A percentile compares a stretch with the other conserved stretches of the same genome.
phyloP scores from a whole-genome alignment of 2,888 invertebrate genomes.

The Poecilobothrus nobilitatus region DNA sequence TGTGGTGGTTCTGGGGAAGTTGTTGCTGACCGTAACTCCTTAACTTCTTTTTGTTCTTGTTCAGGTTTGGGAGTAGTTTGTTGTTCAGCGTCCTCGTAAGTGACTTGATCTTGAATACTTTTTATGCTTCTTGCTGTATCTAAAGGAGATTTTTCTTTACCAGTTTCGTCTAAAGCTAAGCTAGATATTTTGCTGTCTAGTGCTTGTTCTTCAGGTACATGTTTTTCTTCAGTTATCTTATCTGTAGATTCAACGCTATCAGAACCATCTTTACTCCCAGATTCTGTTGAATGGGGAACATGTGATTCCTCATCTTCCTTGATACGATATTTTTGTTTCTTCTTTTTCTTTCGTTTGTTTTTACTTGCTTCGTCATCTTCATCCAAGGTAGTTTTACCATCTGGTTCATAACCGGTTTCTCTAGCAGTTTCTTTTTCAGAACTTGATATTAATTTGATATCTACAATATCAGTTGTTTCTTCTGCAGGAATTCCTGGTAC shows the following conservation, averaged over 20 bases:
- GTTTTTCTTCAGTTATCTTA: constrained; percentile 33
- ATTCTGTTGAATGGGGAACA: constrained; percentile 43
- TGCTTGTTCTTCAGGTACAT: constrained; percentile 33
- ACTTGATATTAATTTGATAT: background rate
- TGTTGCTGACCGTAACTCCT: constrained; percentile 46
- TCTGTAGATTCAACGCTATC: constrained; percentile 31
- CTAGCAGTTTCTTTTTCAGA: constrained; percentile 42
- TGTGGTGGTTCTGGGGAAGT: constrained; percentile 40
- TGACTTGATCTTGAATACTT: constrained; percentile 41
- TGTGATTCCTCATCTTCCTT: constrained; percentile 47
- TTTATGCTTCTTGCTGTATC: constrained; percentile 48
- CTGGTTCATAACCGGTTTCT: constrained; percentile 66
- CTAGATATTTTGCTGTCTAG: constrained; percentile 43
- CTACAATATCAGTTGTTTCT: background rate
- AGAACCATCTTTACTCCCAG: constrained; percentile 40
- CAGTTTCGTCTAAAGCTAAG: constrained; percentile 54
- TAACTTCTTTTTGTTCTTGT: constrained; percentile 36
- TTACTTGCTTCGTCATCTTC: constrained; percentile 25
- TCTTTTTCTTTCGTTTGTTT: constrained; percentile 45
- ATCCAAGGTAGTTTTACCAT: constrained; percentile 51
- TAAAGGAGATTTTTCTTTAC: constrained; percentile 49
- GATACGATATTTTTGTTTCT: constrained; percentile 48
- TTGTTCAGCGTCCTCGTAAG: constrained; percentile 41
- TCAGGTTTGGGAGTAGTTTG: constrained; percentile 53
- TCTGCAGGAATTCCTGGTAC: constrained; percentile 7